These are phyloP conservation scores for Microtus pennsylvanicus DNA, from an alignment of 2,113 vertebrate genomes.

Conservation along the genomic window DNA sequence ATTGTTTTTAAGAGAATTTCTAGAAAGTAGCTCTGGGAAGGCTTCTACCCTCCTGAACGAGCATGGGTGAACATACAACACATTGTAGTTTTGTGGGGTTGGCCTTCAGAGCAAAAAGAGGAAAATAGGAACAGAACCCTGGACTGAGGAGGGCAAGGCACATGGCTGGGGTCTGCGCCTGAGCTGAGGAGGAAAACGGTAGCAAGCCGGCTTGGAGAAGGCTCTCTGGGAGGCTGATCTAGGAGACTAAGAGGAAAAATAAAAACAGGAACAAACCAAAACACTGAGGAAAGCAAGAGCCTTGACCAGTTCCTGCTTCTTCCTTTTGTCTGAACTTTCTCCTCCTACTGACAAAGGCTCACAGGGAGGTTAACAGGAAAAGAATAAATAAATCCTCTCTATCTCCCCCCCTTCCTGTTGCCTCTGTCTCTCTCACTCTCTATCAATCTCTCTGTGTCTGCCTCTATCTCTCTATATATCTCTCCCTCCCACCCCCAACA, in stretches of 20 bases:
- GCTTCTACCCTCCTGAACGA: neutral
- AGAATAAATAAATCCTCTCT: neutral
- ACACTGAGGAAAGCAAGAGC: neutral
- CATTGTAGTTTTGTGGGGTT: neutral
- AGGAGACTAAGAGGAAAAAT: neutral
- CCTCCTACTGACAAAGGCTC: constrained; percentile 24
- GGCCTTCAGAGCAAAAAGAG: neutral
- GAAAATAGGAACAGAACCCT: no score
- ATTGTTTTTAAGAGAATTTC: constrained; percentile 55
- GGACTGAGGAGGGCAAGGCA: neutral
- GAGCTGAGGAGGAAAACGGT: neutral
- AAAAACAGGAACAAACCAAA: no score
- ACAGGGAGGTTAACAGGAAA: neutral
- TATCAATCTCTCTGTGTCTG: no score
- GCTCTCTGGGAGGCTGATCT: neutral
- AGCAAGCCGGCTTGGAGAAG: no score
- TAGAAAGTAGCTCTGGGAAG: neutral
- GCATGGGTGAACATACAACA: neutral
- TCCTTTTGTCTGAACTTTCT: neutral
- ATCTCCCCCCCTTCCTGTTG: neutral
- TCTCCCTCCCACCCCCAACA: no score
- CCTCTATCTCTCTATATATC: neutral
- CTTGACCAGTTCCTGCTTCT: neutral
- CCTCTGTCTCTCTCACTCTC: neutral
- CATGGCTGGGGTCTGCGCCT: neutral